These are phyloP conservation scores for Pammene aurita DNA, from an alignment of 2,888 invertebrate genomes.

Conservation along the genomic window DNA sequence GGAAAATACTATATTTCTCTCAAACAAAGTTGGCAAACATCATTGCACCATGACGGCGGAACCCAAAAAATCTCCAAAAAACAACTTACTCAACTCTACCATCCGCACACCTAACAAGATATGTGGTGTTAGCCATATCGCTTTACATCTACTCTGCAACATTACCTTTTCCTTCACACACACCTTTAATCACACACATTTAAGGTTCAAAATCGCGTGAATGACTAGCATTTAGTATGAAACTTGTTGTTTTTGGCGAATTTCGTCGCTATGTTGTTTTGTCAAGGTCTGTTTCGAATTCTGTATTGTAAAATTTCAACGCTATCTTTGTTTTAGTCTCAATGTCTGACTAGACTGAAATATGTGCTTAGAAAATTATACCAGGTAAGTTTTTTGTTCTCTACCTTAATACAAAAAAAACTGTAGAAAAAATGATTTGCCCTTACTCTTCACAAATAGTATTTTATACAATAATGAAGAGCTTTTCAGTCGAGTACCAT, in stretches of 20 bases:
- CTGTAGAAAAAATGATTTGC: too few species aligned
- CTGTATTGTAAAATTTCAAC: constrained; percentile 20
- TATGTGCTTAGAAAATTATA: constrained; percentile 13
- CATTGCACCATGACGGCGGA: background rate
- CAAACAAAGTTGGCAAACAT: too few species aligned
- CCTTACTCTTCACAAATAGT: too few species aligned
- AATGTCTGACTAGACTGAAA: background rate
- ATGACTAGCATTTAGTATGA: background rate
- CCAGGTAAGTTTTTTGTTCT: background rate
- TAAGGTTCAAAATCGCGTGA: background rate
- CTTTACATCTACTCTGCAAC: constrained; percentile 37
- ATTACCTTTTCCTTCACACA: background rate
- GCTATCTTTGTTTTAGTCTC: background rate
- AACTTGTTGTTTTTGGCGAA: constrained; percentile 20
- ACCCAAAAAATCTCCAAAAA: constrained; percentile 44
- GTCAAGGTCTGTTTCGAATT: constrained; percentile 2
- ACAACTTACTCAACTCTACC: constrained; percentile 46
- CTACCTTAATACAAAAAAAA: too few species aligned
- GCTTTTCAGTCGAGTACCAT: too few species aligned
- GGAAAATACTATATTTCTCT: too few species aligned
- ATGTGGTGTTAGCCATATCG: constrained; percentile 45
- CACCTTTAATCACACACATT: background rate
- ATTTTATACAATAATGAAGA: too few species aligned
- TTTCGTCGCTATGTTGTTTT: constrained; percentile 31
- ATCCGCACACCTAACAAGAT: constrained; percentile 52